A percentile compares a stretch with the other conserved stretches of the same genome.
phyloP scores from a whole-genome alignment of 2,888 invertebrate genomes.

The Andrena marginata region DNA sequence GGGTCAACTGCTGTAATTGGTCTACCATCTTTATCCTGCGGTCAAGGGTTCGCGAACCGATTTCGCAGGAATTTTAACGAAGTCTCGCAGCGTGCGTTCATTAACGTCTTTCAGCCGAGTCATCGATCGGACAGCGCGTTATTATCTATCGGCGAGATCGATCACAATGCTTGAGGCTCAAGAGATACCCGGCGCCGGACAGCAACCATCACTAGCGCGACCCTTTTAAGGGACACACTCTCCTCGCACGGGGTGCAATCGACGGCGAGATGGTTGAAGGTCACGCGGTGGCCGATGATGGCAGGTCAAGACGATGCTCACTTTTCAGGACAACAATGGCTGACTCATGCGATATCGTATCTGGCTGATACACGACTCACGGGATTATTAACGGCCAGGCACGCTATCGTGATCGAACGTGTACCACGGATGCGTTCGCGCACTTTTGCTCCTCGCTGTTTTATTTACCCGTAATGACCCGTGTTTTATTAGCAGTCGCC shows the following conservation, averaged over 20 bases:
- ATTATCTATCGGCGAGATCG: conserved; percentile 56
- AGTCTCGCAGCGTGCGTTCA: conserved; percentile 30
- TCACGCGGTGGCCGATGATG: conserved; percentile 53
- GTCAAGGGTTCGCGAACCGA: not conserved
- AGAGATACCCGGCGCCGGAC: conserved; percentile 24
- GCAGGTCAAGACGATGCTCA: conserved; percentile 55
- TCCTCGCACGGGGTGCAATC: conserved; percentile 5
- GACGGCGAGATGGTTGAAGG: conserved; percentile 50
- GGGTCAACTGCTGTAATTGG: not conserved
- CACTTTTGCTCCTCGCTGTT: conserved; percentile 23
- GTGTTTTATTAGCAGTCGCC: not conserved
- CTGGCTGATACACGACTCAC: conserved; percentile 51
- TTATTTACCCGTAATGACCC: conserved; percentile 32
- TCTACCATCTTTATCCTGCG: not conserved
- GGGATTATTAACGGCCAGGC: conserved; percentile 50
- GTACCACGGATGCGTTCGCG: conserved; percentile 10
- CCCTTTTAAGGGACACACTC: conserved; percentile 38
- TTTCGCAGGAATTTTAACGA: conserved; percentile 64
- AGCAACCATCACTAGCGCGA: conserved; percentile 40
- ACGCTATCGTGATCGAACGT: conserved; percentile 59
- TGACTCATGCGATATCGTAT: conserved; percentile 70
- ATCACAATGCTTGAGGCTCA: conserved; percentile 22
- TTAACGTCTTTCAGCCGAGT: conserved; percentile 56
- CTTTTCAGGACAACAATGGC: conserved; percentile 69
- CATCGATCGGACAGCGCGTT: conserved; percentile 46